These are phyloP conservation scores for Portevinia maculata DNA, from an alignment of 2,888 invertebrate species.

Conservation along the genomic window DNA sequence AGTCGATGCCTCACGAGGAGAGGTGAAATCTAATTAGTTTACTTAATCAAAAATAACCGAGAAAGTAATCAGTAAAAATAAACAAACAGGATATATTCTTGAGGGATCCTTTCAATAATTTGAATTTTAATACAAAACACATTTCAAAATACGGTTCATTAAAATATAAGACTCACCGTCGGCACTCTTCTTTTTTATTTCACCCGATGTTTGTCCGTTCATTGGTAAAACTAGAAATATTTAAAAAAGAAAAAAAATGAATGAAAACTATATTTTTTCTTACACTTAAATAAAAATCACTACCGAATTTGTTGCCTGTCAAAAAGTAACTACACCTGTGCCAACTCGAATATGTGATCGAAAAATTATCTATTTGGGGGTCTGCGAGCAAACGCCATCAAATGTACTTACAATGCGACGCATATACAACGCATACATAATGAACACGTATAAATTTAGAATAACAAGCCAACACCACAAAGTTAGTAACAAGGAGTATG, in stretches of 20 bases:
- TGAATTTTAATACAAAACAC: neutral
- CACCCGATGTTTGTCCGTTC: slow-evolving; percentile 80
- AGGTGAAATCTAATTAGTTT: no score
- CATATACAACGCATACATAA: no score
- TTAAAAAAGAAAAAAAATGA: slow-evolving; percentile 10
- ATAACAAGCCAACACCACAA: slow-evolving; percentile 51
- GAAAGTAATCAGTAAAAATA: no score
- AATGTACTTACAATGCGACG: slow-evolving; percentile 15
- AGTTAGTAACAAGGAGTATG: slow-evolving; percentile 56
- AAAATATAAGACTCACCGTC: slow-evolving; percentile 79
- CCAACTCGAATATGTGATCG: neutral
- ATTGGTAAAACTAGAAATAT: slow-evolving; percentile 81
- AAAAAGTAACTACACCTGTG: slow-evolving; percentile 23
- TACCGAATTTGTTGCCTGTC: slow-evolving; percentile 29
- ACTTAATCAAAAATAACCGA: no score
- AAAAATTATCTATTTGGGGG: slow-evolving; percentile 21
- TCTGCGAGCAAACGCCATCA: slow-evolving; percentile 13
- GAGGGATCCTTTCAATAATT: neutral
- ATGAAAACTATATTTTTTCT: no score
- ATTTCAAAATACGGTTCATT: no score
- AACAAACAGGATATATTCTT: no score
- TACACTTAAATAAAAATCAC: slow-evolving; percentile 3
- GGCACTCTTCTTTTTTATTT: slow-evolving; percentile 77
- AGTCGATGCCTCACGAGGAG: no score
- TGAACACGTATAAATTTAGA: no score